Evolutionary conservation across 92 coral and sea anemone species (phyloP).

Genomic region (Desmophyllum pertusum): DNA sequence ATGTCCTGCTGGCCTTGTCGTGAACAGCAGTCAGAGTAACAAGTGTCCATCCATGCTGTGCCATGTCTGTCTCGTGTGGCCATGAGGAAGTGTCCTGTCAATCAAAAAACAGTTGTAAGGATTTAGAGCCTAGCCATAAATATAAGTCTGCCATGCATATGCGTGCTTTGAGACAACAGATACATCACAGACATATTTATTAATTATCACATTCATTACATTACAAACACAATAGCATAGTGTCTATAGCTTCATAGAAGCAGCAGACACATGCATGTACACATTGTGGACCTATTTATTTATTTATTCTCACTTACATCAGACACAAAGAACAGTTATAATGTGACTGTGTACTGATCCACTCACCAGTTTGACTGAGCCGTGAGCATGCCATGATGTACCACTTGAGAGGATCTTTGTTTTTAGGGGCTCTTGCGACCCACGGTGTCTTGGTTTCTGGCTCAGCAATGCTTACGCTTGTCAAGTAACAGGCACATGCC

Average conservation of each 20-base stretch:
- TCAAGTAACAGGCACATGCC: constrained; percentile 79
- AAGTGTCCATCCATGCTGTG: constrained; percentile 67
- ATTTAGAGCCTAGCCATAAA: not conserved
- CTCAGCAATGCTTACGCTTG: constrained; percentile 64
- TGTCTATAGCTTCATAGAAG: no score
- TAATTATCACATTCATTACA: no score
- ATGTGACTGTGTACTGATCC: not conserved
- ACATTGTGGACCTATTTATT: no score
- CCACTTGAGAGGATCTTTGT: constrained; percentile 86
- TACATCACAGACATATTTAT: no score
- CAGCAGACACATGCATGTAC: no score
- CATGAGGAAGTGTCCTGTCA: constrained; percentile 80
- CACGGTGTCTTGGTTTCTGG: constrained; percentile 89
- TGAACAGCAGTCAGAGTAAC: constrained; percentile 83
- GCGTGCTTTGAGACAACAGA: no score
- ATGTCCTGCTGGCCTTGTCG: constrained; percentile 84
- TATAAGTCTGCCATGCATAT: not conserved
- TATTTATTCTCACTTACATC: no score
- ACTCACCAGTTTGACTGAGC: constrained; percentile 90
- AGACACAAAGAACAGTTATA: not conserved
- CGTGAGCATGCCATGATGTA: constrained; percentile 87
- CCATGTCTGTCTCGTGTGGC: constrained; percentile 76
- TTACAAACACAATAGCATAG: no score
- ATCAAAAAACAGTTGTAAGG: not conserved
- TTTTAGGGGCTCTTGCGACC: constrained; percentile 78